Conservation (phyloP, 2,113 vertebrate species). For the Pseudois nayaur region DNA sequence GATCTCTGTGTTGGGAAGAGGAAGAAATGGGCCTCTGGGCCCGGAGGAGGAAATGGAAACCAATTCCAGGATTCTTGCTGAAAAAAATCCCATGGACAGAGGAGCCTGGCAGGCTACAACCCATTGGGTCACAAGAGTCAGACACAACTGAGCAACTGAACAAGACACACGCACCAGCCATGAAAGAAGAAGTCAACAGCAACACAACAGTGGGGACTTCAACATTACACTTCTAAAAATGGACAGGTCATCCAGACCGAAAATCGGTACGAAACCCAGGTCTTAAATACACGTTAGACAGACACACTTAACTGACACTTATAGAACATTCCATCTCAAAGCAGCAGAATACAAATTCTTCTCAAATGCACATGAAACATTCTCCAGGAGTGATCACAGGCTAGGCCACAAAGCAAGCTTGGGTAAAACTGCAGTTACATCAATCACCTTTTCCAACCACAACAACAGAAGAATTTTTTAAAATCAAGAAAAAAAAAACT, state of each 20-base stretch:
- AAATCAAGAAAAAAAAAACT: background rate
- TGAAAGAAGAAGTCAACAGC: background rate
- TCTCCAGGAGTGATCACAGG: background rate
- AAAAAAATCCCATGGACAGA: background rate
- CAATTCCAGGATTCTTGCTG: background rate
- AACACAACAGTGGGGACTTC: background rate
- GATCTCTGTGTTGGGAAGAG: background rate
- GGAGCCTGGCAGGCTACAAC: background rate
- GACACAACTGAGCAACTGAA: background rate
- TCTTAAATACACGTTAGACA: background rate
- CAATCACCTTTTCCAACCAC: background rate
- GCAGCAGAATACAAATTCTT: background rate
- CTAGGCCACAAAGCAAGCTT: background rate
- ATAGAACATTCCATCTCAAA: background rate
- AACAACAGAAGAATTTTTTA: background rate
- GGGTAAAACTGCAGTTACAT: background rate
- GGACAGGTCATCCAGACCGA: background rate
- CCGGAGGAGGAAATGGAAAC: background rate
- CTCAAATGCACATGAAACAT: background rate
- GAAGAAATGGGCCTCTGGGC: background rate
- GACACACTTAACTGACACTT: background rate
- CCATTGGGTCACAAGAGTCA: background rate
- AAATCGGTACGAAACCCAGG: background rate
- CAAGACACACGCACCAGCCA: background rate
- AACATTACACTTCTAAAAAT: background rate